Evolutionary conservation across 2,113 vertebrate species (phyloP).

Genomic region (Leptocoma aspasia): DNA sequence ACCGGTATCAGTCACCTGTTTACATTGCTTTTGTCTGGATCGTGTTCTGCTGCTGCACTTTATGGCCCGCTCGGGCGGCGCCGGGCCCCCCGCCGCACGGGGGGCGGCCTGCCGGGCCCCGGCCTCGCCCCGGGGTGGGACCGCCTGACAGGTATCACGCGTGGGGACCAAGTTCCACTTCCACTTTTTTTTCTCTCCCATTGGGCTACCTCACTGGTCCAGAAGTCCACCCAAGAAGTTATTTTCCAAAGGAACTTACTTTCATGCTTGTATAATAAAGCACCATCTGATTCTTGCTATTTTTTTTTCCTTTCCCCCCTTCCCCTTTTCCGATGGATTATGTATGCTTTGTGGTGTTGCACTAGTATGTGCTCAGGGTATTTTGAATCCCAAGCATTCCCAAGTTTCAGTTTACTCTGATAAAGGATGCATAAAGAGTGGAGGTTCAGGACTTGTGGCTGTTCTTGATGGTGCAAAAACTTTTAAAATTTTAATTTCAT

Average conservation of each 20-base stretch:
- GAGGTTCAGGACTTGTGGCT: conserved; percentile 63
- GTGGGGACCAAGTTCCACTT: conserved; percentile 52
- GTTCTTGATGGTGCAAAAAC: conserved; percentile 64
- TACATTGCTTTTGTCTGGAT: conserved; percentile 70
- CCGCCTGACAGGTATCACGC: background rate
- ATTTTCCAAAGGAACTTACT: conserved; percentile 73
- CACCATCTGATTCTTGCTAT: conserved; percentile 31
- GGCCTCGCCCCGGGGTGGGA: background rate
- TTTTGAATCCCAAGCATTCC: conserved; percentile 72
- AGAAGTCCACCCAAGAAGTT: conserved; percentile 72
- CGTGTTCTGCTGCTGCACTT: conserved; percentile 70
- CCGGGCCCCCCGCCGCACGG: background rate
- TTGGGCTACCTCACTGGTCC: conserved; percentile 78
- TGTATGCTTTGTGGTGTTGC: conserved; percentile 65
- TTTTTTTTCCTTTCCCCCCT: background rate
- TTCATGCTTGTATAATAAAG: conserved; percentile 69
- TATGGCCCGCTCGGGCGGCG: conserved; percentile 37
- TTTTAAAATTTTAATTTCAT: conserved; percentile 29
- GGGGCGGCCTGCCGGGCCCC: background rate
- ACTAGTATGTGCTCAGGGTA: conserved; percentile 77
- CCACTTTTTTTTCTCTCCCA: conserved; percentile 42
- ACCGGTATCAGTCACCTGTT: conserved; percentile 73
- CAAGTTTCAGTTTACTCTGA: conserved; percentile 67
- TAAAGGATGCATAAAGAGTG: conserved; percentile 58
- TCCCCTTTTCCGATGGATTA: background rate